Evolutionary conservation across 2,888 invertebrate genomes (phyloP).

Genomic region (Melanostoma mellinum): DNA sequence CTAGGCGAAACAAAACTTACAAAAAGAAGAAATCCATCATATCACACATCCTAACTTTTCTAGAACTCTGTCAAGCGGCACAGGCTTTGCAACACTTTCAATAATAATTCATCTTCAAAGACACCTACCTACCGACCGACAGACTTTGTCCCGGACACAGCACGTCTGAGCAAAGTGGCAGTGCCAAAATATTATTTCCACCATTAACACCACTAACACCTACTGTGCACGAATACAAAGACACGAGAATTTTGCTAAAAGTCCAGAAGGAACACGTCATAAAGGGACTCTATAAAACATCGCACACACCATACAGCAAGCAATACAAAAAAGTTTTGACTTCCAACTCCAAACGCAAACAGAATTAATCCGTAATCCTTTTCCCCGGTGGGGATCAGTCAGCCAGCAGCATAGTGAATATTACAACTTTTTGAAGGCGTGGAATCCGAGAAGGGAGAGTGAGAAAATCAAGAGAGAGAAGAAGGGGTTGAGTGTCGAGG

Average conservation of each 20-base stretch:
- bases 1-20: neutral
- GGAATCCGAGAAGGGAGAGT: constrained; percentile 32
- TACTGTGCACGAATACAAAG: too few relatives aligned
- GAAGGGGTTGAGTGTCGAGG: constrained; percentile 39
- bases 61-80: constrained; percentile 22
- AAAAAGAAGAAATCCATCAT: constrained; percentile 23
- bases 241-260: neutral
- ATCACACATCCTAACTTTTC: constrained; percentile 41
- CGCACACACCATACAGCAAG: constrained; percentile 12
- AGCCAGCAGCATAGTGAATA: constrained; percentile 35
- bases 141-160: constrained; percentile 34
- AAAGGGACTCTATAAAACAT: constrained; percentile 33
- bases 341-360: constrained; percentile 55
- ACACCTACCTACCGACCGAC: neutral
- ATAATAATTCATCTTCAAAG: constrained; percentile 37
- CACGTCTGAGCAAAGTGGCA: constrained; percentile 10
- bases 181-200: constrained; percentile 5
- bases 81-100: constrained; percentile 29
- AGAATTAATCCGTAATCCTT: constrained; percentile 69
- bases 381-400: neutral
- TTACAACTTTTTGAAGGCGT: constrained; percentile 43
- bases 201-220: too few relatives aligned
- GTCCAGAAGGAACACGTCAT: constrained; percentile 2
- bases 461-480: constrained; percentile 71
- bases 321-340: constrained; percentile 19